Conservation (phyloP, 1,140 invertebrate species). For the Drosophila jambulina region DNA sequence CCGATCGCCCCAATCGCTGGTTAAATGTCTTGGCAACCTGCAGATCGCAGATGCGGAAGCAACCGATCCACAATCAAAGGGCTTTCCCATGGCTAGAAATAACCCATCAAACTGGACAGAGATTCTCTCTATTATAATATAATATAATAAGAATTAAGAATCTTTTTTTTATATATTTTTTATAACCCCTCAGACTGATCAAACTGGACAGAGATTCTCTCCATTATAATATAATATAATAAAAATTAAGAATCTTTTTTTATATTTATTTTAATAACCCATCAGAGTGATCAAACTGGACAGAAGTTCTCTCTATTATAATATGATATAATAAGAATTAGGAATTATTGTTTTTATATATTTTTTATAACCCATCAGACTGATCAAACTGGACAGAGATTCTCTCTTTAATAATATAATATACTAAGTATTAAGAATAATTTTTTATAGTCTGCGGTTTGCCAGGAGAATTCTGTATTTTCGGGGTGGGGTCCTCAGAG, state of each 20-base stretch:
- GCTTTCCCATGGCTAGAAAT: conserved; percentile 14
- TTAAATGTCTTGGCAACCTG: conserved; percentile 16
- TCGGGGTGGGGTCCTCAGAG: not conserved
- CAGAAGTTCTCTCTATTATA: no score
- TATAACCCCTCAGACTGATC: no score
- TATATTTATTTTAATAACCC: no score
- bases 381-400: not conserved
- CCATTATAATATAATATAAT: no score
- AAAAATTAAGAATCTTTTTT: no score
- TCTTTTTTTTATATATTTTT: not conserved
- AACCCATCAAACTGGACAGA: not conserved
- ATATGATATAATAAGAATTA: no score
- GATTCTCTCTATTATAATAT: not conserved
- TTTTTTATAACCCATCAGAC: no score
- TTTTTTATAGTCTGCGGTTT: conserved; percentile 3
- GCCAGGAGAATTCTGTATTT: not conserved
- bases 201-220: no score
- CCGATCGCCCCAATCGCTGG: conserved; percentile 49
- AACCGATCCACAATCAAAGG: conserved; percentile 13
- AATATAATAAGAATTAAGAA: no score
- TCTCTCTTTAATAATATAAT: not conserved
- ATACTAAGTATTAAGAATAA: no score
- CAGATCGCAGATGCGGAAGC: conserved; percentile 52
- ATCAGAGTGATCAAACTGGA: no score
- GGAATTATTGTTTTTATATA: no score